phyloP scores from a whole-genome alignment of 2,888 invertebrate genomes.

The Boloria selene region DNA sequence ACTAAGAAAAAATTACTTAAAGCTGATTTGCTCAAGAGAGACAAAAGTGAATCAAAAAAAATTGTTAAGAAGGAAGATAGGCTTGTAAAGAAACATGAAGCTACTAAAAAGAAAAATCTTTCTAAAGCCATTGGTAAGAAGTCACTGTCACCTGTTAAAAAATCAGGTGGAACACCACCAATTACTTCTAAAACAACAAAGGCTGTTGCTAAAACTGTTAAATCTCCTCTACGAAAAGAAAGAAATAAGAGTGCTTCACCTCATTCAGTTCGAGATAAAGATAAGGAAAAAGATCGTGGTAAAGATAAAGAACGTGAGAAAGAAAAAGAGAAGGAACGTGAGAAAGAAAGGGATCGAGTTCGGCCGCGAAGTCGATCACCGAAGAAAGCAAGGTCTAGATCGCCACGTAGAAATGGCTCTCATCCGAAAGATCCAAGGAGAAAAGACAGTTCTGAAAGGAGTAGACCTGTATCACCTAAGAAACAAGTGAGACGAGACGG shows the following conservation, averaged over 20 bases:
- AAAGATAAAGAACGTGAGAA: slow-evolving; percentile 70
- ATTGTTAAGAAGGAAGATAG: slow-evolving; percentile 71
- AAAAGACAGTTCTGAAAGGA: slow-evolving; percentile 76
- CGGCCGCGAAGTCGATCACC: slow-evolving; percentile 76
- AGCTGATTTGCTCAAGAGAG: slow-evolving; percentile 65
- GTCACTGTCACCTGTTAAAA: slow-evolving; percentile 76
- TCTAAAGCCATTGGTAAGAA: slow-evolving; percentile 72
- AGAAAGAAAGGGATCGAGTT: slow-evolving; percentile 76
- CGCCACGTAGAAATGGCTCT: slow-evolving; percentile 64
- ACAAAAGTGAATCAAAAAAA: slow-evolving; percentile 76
- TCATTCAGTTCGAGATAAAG: slow-evolving; percentile 71
- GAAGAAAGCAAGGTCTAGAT: slow-evolving; percentile 72
- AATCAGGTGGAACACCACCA: slow-evolving; percentile 78
- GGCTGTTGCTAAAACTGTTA: slow-evolving; percentile 66
- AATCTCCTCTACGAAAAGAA: slow-evolving; percentile 72
- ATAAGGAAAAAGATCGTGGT: slow-evolving; percentile 73
- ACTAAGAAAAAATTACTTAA: slow-evolving; percentile 80
- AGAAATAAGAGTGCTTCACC: slow-evolving; percentile 72
- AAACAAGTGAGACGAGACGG: slow-evolving; percentile 68
- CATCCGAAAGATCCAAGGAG: slow-evolving; percentile 71
- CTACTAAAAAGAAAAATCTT: slow-evolving; percentile 62
- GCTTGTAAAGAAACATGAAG: slow-evolving; percentile 66
- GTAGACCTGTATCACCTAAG: slow-evolving; percentile 77
- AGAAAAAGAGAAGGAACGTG: slow-evolving; percentile 75
- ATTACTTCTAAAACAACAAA: slow-evolving; percentile 74